Evolutionary conservation across 2,113 vertebrate species (phyloP).

Genomic region (Cephalopterus ornatus): DNA sequence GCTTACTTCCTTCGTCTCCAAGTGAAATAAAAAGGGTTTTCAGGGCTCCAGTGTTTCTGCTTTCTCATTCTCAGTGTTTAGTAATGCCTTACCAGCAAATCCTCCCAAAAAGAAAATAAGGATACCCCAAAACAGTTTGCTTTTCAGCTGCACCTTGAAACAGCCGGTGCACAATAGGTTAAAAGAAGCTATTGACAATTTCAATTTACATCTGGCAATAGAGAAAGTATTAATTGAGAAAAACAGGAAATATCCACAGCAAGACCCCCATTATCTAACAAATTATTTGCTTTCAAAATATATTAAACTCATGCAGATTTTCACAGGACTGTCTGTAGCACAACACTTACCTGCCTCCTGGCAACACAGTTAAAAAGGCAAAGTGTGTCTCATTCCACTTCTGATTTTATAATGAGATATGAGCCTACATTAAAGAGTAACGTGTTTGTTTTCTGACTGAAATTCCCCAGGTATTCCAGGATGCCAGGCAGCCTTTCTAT

Average conservation of each 20-base stretch:
- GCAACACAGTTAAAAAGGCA: constrained; percentile 63
- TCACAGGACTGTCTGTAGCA: constrained; percentile 51
- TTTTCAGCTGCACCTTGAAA: neutral
- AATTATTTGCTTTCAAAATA: constrained; percentile 67
- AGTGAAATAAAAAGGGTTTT: neutral
- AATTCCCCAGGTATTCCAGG: constrained; percentile 71
- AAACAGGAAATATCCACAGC: constrained; percentile 58
- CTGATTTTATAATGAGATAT: constrained; percentile 73
- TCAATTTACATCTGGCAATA: neutral
- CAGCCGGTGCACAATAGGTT: constrained; percentile 2
- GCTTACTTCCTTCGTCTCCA: neutral
- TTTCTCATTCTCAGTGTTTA: neutral
- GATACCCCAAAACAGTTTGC: neutral
- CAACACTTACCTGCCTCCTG: constrained; percentile 62
- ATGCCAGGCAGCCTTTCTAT: constrained; percentile 59
- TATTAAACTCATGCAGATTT: constrained; percentile 68
- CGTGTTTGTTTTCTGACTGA: constrained; percentile 75
- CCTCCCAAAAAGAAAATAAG: neutral
- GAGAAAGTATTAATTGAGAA: constrained; percentile 53
- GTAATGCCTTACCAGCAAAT: neutral
- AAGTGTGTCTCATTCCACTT: constrained; percentile 71
- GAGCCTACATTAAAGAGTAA: constrained; percentile 71
- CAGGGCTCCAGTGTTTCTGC: neutral
- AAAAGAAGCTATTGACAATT: constrained; percentile 26
- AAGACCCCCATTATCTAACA: constrained; percentile 41